Evolutionary conservation across 2,113 vertebrate genomes (phyloP).

Genomic region (Brienomyrus brachyistius): DNA sequence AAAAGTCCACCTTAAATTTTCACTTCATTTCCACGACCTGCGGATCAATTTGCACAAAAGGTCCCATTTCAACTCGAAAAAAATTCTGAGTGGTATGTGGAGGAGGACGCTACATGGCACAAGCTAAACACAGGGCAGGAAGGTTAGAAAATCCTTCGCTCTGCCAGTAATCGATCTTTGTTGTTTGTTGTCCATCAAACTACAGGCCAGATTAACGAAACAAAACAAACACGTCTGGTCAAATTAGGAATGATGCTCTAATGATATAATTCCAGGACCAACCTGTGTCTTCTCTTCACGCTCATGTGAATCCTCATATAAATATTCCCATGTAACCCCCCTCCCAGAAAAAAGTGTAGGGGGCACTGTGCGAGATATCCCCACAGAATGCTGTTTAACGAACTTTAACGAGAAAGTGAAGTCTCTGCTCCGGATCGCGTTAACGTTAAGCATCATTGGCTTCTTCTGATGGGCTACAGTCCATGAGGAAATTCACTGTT

Average conservation of each 20-base stretch:
- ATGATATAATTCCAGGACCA: neutral
- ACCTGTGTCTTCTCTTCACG: neutral
- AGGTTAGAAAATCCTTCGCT: neutral
- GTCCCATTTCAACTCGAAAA: neutral
- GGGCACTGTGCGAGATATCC: conserved; percentile 16
- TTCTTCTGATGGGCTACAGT: neutral
- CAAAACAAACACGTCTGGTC: conserved; percentile 11
- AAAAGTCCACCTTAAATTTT: conserved; percentile 11
- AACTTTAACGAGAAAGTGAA: neutral
- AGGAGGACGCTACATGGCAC: no score
- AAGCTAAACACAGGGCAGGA: neutral
- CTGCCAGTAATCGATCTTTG: neutral
- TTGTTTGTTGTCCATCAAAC: neutral
- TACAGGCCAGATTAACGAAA: neutral
- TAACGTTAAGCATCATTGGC: neutral
- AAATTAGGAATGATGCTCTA: conserved; percentile 14
- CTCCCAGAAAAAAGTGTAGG: conserved; percentile 8
- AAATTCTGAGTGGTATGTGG: neutral
- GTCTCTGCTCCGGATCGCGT: neutral
- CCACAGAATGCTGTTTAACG: conserved; percentile 19
- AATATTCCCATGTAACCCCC: conserved; percentile 18
- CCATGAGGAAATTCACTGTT: neutral
- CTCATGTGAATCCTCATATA: conserved; percentile 13
- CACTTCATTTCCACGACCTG: conserved; percentile 1
- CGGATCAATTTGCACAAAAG: neutral